Base-by-base conservation (phyloP, 2,113 vertebrate species). In the Nothocercus julius region DNA sequence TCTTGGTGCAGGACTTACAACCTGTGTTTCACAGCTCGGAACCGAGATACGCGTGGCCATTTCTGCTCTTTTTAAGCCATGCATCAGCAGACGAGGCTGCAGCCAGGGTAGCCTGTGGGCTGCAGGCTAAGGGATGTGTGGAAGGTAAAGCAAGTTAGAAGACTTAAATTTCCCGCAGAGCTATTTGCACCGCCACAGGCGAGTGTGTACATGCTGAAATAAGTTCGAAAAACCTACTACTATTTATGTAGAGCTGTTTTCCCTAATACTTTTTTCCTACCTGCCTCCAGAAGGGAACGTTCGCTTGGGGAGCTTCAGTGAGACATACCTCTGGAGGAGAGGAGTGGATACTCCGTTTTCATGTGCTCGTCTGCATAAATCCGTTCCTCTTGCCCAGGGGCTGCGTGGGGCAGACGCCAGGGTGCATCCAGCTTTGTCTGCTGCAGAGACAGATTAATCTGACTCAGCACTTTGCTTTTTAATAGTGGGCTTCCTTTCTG, bases 281-380 rank as follows among this genome's bases (percentile, higher is more conserved):
- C 32, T 15, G 69, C 24, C 47, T 78, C 44, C 47, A 11, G 22
- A 85, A 63, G 11, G n/a, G n/a, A n/a, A n/a, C n/a, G 14, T 68
- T 54, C 54, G 20, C 13, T 44, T 82, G 70, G 25, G 81, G 53
- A 59, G n/a, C 36, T 79, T 84, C 53, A 44, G 2, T 47, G 40
- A 53, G 62, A 40, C 0, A 0, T 5, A 36, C 0, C 3, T 42
- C 51, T 47, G 40, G 59, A 13, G 49, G 67, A 87, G 78, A 47
- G 44, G 47, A 76, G 49, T 28, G 34, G 15, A 30, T 56, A 4
- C 77, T 32, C 54, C 27, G 7, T 64, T 72, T 75, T 7, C 64
- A 16, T 1, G 0, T 69, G 32, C 44, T 88, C 78, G 5, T 76
- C 20, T 81, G 64, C 56, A 68, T 61, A 49, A 87, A 69, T 63